Percentiles rank a stretch among this genome's conserved stretches.
phyloP scores from a whole-genome alignment of 2,888 invertebrate species.

The Osedax fenrisi region DNA sequence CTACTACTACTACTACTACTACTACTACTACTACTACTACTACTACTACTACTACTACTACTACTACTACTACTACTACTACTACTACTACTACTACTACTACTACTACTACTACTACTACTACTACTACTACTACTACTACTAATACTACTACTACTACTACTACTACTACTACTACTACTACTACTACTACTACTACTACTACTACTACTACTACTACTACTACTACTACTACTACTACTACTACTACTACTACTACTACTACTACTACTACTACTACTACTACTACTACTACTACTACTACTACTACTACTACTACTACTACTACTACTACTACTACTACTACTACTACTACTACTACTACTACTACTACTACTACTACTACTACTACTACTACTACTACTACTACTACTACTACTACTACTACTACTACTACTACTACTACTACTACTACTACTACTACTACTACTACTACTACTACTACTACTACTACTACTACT shows the following conservation, averaged over 20 bases:
- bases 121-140: neutral
- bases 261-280: neutral
- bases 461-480: neutral
- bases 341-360: neutral
- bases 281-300: slow-evolving; percentile 2
- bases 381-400: neutral
- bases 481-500: neutral
- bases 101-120: neutral
- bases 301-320: neutral
- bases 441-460: neutral
- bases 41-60: neutral
- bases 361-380: neutral
- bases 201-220: neutral
- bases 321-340: neutral
- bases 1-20: neutral
- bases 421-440: neutral
- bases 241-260: neutral
- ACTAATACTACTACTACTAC: too few relatives aligned
- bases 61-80: neutral
- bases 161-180: slow-evolving; percentile 2
- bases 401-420: neutral
- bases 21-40: neutral
- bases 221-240: neutral
- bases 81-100: neutral
- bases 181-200: neutral